A percentile compares a stretch with the other conserved stretches of the same genome.
phyloP scores from a whole-genome alignment of 64 coral and sea anemone species.

The Actinia equina region DNA sequence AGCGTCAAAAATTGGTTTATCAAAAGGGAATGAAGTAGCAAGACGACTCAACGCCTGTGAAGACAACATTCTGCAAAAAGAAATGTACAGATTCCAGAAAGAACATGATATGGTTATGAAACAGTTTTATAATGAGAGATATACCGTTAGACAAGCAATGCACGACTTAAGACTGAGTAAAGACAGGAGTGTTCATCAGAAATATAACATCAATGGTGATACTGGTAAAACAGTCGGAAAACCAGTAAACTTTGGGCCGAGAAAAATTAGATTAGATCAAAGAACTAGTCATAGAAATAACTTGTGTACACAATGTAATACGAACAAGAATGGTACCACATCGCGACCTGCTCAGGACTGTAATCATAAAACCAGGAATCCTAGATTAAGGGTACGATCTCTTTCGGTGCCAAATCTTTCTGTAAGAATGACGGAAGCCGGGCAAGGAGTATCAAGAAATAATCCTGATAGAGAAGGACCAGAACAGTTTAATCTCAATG shows the following conservation, averaged over 20 bases:
- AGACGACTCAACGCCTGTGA: conserved; percentile 58
- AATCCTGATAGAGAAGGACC: background rate
- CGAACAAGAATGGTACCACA: background rate
- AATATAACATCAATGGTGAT: background rate
- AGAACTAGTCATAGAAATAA: background rate
- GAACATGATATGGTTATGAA: conserved; percentile 72
- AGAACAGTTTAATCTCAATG: background rate
- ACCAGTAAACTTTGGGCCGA: too few species aligned
- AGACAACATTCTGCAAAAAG: conserved; percentile 56
- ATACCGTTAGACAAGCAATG: conserved; percentile 44
- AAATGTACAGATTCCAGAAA: conserved; percentile 53
- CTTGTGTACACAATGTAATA: background rate
- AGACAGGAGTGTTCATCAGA: background rate
- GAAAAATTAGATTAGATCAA: background rate
- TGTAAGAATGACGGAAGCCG: background rate
- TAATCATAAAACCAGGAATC: background rate
- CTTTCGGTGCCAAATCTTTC: background rate
- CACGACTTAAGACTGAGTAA: conserved; percentile 10
- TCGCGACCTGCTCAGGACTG: background rate
- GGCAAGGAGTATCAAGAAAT: background rate
- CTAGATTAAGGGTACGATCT: background rate
- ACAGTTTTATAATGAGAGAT: conserved; percentile 34
- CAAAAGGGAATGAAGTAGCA: conserved; percentile 64
- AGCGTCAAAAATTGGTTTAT: background rate
- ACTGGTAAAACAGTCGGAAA: background rate